A percentile compares a stretch with the other conserved stretches of the same genome.
Evolutionary conservation across 2,113 vertebrate genomes (phyloP).

Genomic region (Melanocharis versteri): DNA sequence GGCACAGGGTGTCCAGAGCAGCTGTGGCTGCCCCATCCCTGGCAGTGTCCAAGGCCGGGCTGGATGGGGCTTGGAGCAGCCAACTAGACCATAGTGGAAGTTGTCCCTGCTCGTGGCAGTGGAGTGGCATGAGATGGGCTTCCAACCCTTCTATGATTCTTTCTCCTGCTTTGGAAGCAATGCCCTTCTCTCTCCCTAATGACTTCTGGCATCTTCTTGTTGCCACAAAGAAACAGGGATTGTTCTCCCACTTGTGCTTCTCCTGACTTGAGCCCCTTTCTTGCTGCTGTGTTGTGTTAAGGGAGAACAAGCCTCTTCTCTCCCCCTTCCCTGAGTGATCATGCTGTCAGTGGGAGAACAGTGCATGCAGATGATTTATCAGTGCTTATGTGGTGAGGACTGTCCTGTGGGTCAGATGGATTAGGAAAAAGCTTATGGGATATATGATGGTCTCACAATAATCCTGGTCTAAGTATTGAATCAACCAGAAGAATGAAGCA

Average conservation of each 20-base stretch:
- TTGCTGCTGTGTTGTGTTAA: background rate
- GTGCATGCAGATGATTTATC: background rate
- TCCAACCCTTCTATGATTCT: background rate
- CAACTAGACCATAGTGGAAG: background rate
- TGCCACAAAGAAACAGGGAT: background rate
- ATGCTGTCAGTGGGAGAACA: background rate
- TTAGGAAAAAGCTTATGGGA: background rate
- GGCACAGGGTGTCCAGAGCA: background rate
- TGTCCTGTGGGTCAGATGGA: background rate
- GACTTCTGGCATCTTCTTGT: background rate
- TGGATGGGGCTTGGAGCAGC: background rate
- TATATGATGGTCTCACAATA: background rate
- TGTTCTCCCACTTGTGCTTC: background rate
- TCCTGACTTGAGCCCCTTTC: background rate
- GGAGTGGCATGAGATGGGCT: background rate
- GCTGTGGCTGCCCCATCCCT: background rate
- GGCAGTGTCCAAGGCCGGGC: background rate
- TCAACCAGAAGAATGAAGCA: background rate
- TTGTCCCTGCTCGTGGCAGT: background rate
- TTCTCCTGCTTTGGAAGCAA: background rate
- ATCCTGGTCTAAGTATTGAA: background rate
- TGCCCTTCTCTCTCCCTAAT: background rate
- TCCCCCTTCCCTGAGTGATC: background rate
- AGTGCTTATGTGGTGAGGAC: background rate
- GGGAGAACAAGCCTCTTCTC: background rate